These are phyloP conservation scores for Brenthis ino DNA, from an alignment of 2,888 invertebrate species.

Conservation along the genomic window DNA sequence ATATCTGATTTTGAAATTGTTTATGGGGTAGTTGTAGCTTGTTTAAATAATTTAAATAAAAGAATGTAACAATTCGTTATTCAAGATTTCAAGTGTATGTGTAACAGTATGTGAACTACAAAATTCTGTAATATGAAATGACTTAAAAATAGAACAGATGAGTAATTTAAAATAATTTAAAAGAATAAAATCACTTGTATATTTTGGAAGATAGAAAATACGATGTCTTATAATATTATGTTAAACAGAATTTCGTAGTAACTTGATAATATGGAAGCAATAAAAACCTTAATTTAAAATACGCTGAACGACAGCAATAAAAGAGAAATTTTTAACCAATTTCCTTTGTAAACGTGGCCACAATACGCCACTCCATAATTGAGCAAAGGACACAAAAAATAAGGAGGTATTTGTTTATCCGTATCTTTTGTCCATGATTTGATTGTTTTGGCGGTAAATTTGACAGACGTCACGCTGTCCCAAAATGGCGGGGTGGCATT, in stretches of 20 bases:
- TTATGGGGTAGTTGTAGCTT: no score
- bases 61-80: no score
- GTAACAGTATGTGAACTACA: neutral
- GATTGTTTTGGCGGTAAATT: constrained; percentile 67
- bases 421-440: constrained; percentile 49
- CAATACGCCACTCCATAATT: constrained; percentile 73
- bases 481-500: constrained; percentile 53
- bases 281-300: constrained; percentile 58
- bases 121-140: neutral
- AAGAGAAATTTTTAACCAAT: constrained; percentile 65
- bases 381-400: constrained; percentile 66
- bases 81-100: no score
- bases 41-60: no score
- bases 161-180: no score
- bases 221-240: no score
- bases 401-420: constrained; percentile 49
- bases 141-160: no score
- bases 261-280: constrained; percentile 66
- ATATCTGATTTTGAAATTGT: no score
- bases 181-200: no score
- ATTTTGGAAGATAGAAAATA: neutral
- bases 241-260: constrained; percentile 35
- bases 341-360: constrained; percentile 51
- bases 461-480: constrained; percentile 67
- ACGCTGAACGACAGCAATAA: constrained; percentile 51